phyloP scores from a whole-genome alignment of 2,113 vertebrate species.

The Zapornia atra region DNA sequence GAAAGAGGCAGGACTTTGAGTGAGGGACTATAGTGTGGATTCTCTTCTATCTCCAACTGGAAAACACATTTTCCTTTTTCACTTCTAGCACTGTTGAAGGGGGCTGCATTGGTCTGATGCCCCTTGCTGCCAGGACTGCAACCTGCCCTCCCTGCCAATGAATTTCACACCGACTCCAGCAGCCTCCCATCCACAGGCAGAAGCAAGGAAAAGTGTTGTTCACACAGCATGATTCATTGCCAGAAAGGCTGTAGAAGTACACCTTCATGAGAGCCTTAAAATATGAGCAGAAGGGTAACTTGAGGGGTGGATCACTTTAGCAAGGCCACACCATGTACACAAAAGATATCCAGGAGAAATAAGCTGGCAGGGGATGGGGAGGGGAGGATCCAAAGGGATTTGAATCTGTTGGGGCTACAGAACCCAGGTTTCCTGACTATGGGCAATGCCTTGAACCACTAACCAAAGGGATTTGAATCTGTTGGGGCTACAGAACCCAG shows the following conservation, averaged over 20 bases:
- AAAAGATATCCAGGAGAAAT: neutral
- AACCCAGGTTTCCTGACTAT: too few relatives aligned
- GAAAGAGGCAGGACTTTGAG: neutral
- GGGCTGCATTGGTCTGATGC: neutral
- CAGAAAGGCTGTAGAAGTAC: neutral
- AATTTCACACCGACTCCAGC: neutral
- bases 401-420: neutral
- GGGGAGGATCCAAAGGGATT: neutral
- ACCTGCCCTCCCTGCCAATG: neutral
- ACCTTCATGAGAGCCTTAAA: neutral
- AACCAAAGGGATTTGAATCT: neutral
- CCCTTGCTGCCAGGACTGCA: neutral
- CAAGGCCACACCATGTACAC: neutral
- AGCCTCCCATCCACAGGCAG: neutral
- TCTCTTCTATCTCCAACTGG: neutral
- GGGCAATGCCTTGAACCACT: neutral
- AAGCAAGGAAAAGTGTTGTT: neutral
- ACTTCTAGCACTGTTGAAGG: neutral
- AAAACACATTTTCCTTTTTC: neutral
- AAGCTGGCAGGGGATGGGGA: neutral
- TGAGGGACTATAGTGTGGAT: neutral
- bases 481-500: neutral
- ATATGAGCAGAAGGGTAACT: neutral
- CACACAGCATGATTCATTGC: neutral
- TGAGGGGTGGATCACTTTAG: neutral